Evolutionary conservation across 30 jellyfish, hydroid and myxozoan genomes (phyloP).

Genomic region (Nemopilema nomurai): DNA sequence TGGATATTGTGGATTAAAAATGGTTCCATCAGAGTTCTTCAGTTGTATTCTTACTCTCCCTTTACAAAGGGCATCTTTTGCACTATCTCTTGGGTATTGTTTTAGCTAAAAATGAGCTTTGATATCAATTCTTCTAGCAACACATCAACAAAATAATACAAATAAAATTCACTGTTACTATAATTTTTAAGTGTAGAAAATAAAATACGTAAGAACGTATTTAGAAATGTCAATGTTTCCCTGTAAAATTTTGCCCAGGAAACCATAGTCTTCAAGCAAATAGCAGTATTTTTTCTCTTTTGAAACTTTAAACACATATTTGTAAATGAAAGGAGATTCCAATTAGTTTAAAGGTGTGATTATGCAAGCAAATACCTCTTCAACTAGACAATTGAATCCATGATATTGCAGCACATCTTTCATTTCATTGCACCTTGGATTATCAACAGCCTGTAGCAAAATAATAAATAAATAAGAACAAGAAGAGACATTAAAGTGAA

Average conservation of each 20-base stretch:
- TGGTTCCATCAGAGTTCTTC: slow-evolving; percentile 77
- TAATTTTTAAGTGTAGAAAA: no score
- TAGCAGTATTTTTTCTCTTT: no score
- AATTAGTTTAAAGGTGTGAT: not conserved
- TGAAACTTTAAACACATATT: not conserved
- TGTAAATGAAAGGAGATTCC: not conserved
- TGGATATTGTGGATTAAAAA: slow-evolving; percentile 67
- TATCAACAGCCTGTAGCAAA: slow-evolving; percentile 81
- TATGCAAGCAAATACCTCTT: slow-evolving; percentile 66
- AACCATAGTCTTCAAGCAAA: no score
- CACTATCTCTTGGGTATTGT: slow-evolving; percentile 94
- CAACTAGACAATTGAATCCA: slow-evolving; percentile 71
- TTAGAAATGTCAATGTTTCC: no score
- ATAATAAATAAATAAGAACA: no score
- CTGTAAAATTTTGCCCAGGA: no score
- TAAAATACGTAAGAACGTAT: no score
- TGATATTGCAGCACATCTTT: slow-evolving; percentile 87
- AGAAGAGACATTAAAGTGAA: no score
- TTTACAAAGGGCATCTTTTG: slow-evolving; percentile 89
- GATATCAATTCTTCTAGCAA: not conserved
- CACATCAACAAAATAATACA: not conserved
- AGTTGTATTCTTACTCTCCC: slow-evolving; percentile 93
- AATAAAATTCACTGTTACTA: no score
- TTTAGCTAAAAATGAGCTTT: slow-evolving; percentile 53
- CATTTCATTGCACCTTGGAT: slow-evolving; percentile 92